Evolutionary conservation across 2,888 invertebrate species (phyloP), one percentile per base, ranked within the genome.

Genomic region (Drosophila colorata): DNA sequence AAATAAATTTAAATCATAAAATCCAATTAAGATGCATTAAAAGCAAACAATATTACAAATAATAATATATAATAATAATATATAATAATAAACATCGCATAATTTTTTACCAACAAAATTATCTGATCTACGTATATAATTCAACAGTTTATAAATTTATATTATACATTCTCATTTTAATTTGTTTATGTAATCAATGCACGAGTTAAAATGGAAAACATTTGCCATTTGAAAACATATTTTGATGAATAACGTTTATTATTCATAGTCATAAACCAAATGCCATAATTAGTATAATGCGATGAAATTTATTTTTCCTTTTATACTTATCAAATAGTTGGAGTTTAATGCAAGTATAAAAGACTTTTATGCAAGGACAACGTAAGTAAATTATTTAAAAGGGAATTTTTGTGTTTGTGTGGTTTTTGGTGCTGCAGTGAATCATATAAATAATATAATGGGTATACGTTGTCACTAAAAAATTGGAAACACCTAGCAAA

Each of bases 321-420:
- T 37, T 20, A 14, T 33, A n/a, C 2, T 25, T 51, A 9, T 6
- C 16, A 23, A 8, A 2, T 20, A 48, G 16, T 38, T 33, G 4
- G 11, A 11, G 33, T 7, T 37, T 31, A 18, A 40, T 28, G 46
- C 44, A 44, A 18, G 8, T 13, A 7, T 23, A 25, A 56, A 37
- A 13, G 35, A 35, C n/a, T 37, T 23, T 55, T 23, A 53, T 40
- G 28, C 38, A 52, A 51, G 14, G 66, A 51, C 52, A 64, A 16
- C 18, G 20, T 8, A 8, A 53, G 64, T 53, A 13, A 28, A 69
- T 72, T 72, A 72, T 48, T 53, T 38, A 69, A 53, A 14, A 33
- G 13, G 20, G 33, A n/a, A 52, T 25, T 72, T 33, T 51, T 23
- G 14, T 14, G 14, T 38, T 41, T 14, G 9, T 63, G 38, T 18